Conservation (phyloP, 2,888 invertebrate species). For the Nymphalis polychloros region DNA sequence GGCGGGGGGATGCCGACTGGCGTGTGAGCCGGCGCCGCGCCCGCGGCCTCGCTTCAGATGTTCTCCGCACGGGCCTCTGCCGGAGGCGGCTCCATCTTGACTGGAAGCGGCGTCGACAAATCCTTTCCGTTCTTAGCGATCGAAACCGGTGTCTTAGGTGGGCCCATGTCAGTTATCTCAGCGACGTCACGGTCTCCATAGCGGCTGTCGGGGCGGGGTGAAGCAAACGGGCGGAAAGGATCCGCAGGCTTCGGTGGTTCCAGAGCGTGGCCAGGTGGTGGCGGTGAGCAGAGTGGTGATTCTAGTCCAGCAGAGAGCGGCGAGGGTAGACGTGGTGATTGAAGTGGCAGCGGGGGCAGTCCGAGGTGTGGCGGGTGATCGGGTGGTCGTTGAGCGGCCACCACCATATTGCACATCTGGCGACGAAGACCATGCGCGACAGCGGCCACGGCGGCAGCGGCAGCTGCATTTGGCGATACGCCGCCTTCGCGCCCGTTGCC, state of each 20-base stretch:
- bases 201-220: constrained; percentile 82
- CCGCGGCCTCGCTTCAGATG: constrained; percentile 79
- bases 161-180: constrained; percentile 71
- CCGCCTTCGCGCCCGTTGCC: constrained; percentile 81
- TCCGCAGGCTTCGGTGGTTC: constrained; percentile 81
- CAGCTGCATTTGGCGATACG: constrained; percentile 84
- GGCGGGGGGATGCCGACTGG: constrained; percentile 56
- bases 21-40: constrained; percentile 52
- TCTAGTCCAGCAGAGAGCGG: constrained; percentile 82
- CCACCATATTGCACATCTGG: constrained; percentile 92
- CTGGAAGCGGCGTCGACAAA: constrained; percentile 82
- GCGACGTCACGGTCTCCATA: constrained; percentile 84
- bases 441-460: constrained; percentile 92
- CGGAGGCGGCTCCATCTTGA: constrained; percentile 85
- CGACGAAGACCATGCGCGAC: constrained; percentile 92
- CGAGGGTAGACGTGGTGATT: constrained; percentile 76
- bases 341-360: constrained; percentile 66
- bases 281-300: constrained; percentile 84
- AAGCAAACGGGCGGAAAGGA: constrained; percentile 82
- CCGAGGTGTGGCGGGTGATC: constrained; percentile 77
- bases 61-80: constrained; percentile 82
- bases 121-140: constrained; percentile 65
- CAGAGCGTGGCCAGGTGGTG: constrained; percentile 84
- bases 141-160: constrained; percentile 65
- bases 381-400: constrained; percentile 74